Evolutionary conservation across 2,113 vertebrate species (phyloP).

Genomic region (Burhinus oedicnemus): DNA sequence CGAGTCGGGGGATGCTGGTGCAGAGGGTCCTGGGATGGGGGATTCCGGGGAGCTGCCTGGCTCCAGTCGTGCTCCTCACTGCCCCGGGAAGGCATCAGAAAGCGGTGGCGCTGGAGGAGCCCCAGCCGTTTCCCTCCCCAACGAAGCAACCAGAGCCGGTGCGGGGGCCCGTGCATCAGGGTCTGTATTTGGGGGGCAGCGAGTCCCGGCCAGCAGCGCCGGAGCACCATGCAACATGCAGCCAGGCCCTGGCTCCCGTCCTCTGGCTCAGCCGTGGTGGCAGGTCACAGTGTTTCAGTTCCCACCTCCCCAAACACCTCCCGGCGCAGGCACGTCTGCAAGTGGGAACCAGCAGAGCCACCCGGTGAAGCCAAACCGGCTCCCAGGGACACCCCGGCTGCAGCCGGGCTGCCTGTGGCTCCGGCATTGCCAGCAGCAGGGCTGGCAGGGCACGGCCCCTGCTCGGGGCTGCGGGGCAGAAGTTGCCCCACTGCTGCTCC

Average conservation of each 20-base stretch:
- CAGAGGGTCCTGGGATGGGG: too few species aligned
- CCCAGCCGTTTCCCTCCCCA: rapidly evolving
- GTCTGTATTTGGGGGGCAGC: neutral
- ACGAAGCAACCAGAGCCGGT: neutral
- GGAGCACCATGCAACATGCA: neutral
- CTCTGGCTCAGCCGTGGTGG: neutral
- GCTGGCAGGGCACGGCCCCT: too few species aligned
- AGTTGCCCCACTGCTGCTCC: too few species aligned
- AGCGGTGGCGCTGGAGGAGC: neutral
- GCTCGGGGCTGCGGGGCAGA: too few species aligned
- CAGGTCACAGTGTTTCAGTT: neutral
- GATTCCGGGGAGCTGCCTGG: neutral
- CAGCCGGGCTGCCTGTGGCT: neutral
- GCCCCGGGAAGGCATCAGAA: too few species aligned
- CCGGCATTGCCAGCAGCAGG: too few species aligned
- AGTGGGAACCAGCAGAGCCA: conserved; percentile 55
- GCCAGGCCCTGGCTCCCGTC: neutral
- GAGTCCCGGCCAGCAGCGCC: neutral
- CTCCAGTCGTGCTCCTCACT: neutral
- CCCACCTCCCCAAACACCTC: neutral
- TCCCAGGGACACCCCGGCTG: neutral
- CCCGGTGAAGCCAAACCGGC: neutral
- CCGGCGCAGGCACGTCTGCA: conserved; percentile 82
- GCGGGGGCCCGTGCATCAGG: too few species aligned
- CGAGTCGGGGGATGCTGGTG: neutral